Evolutionary conservation across 2,888 invertebrate genomes (phyloP).

Genomic region (Drosophila infuscata): DNA sequence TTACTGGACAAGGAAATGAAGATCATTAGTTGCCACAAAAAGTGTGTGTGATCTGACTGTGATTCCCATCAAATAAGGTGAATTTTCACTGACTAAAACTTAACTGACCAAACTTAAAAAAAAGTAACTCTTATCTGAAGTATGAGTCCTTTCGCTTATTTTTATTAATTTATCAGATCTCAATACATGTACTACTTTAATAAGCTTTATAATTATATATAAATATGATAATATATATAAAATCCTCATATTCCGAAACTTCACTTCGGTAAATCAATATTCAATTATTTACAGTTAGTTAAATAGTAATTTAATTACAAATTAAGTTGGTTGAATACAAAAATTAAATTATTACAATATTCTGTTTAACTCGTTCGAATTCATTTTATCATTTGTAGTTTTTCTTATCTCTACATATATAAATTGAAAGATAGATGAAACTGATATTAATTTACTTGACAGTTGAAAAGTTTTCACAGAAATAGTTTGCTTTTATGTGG

Average conservation of each 20-base stretch:
- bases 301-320: not conserved
- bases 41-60: not conserved
- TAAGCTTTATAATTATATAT: too few species aligned
- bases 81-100: not conserved
- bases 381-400: not conserved
- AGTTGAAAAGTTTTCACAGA: not conserved
- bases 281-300: not conserved
- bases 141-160: not conserved
- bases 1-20: conserved; percentile 16
- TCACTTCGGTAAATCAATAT: not conserved
- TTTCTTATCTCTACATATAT: not conserved
- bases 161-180: not conserved
- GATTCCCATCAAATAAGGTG: not conserved
- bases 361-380: not conserved
- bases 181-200: too few species aligned
- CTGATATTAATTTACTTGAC: not conserved
- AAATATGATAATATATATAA: not conserved
- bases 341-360: not conserved
- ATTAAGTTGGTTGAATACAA: not conserved
- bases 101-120: conserved; percentile 2
- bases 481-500: not conserved
- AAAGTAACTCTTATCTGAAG: not conserved
- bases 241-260: not conserved
- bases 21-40: conserved; percentile 9
- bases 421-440: not conserved